Evolutionary conservation across 2,113 vertebrate genomes (phyloP), one percentile per base, ranked within the genome.

Genomic region (Cynocephalus volans): DNA sequence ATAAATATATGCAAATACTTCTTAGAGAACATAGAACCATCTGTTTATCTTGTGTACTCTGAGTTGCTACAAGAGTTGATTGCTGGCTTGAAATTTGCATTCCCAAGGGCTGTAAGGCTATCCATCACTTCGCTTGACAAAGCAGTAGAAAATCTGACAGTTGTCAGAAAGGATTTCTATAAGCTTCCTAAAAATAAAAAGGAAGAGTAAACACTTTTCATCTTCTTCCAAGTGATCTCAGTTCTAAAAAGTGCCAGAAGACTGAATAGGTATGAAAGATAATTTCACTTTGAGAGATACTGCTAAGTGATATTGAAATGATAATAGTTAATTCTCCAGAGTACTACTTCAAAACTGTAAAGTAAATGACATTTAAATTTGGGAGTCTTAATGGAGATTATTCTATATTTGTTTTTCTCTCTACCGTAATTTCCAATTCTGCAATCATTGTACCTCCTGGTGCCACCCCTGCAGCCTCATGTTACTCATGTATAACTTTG

Each of bases 131-230:
- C 50, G 24, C 36, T 72, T 93, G n/a, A 79, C n/a, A 93, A 93
- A 84, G 41, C 10, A 90, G 45, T 45, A 88, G 24, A 79, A 82
- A 87, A 82, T 21, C 21, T 89, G 45, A 70, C 72, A 85, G 82
- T 93, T 96, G 73, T 96, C 77, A 90, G 41, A 83, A 92, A 79
- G 33, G 8, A 89, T 84, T 90, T 95, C 67, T 65, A 3, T 85
- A 23, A 96, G 33, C 31, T 90, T 82, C 65, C 19, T 36, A 48
- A 82, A 95, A 88, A 84, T 89, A 50, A 97, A 88, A 80, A 18
- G 36, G 88, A 92, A 95, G 6, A 72, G 36, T 24, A 65, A 36
- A 84, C 5, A 50, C 58, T 95, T 80, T 65, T 87, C 11, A 94
- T 89, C 28, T 88, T 90, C 81, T 12, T 90, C 56, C 18, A 88